A percentile compares a stretch with the other conserved stretches of the same genome.
Conservation (phyloP, 2,113 vertebrate species). For the Hystrix brachyura region DNA sequence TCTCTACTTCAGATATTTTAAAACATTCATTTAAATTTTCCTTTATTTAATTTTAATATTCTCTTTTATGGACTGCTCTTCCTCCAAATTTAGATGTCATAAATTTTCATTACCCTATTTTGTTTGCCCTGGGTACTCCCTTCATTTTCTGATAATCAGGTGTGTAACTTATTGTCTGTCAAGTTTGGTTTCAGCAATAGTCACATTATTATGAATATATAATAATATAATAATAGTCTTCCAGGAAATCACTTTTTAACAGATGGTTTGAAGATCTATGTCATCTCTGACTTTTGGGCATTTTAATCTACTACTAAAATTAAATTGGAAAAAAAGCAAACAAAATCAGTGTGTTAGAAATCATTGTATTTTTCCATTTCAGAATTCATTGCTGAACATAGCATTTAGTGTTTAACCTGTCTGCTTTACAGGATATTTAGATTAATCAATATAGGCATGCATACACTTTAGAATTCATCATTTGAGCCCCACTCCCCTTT, state of each 20-base stretch:
- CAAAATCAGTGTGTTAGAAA: conserved; percentile 39
- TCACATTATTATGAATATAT: conserved; percentile 36
- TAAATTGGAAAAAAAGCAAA: conserved; percentile 37
- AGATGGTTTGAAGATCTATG: conserved; percentile 58
- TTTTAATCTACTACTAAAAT: conserved; percentile 58
- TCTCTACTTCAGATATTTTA: conserved; percentile 28
- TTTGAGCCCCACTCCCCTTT: background rate
- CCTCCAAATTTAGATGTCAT: background rate
- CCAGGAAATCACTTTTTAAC: conserved; percentile 37
- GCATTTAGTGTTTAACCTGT: conserved; percentile 31
- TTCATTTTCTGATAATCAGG: conserved; percentile 55
- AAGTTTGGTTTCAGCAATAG: conserved; percentile 33
- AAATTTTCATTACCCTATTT: conserved; percentile 33
- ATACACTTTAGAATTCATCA: conserved; percentile 28
- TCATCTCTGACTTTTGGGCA: conserved; percentile 54
- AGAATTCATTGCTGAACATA: conserved; percentile 51
- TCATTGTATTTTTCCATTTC: conserved; percentile 43
- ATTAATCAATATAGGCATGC: background rate
- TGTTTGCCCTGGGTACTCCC: conserved; percentile 29
- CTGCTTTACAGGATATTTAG: conserved; percentile 31
- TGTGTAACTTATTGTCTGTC: conserved; percentile 44
- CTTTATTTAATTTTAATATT: conserved; percentile 40
- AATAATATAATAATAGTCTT: conserved; percentile 22
- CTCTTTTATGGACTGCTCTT: background rate
- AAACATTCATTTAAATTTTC: conserved; percentile 52